A percentile compares a stretch with the other conserved stretches of the same genome.
These are phyloP conservation scores for Neomorphus geoffroyi DNA, from an alignment of 2,797 vertebrate genomes.

Conservation along the genomic window DNA sequence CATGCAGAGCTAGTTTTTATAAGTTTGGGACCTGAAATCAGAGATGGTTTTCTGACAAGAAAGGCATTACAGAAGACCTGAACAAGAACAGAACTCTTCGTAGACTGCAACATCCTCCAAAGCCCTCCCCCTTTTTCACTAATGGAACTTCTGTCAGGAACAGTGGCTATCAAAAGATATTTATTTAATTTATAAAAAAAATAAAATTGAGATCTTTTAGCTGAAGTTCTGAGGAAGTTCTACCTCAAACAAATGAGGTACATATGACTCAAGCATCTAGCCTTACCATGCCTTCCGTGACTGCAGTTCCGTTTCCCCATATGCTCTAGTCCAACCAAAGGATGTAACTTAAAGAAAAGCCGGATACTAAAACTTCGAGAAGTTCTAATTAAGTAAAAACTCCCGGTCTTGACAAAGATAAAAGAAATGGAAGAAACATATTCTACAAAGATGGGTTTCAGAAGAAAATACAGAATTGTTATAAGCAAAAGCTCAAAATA, in stretches of 20 bases:
- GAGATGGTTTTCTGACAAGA: neutral
- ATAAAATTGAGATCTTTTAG: neutral
- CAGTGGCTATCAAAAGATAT: neutral
- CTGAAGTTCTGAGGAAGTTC: neutral
- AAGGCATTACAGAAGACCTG: neutral
- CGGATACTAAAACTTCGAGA: constrained; percentile 30
- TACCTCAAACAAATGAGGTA: constrained; percentile 30
- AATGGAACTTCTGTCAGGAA: neutral
- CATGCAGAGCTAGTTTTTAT: neutral
- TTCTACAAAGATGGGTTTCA: constrained; percentile 9
- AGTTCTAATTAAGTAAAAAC: neutral
- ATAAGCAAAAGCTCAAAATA: neutral
- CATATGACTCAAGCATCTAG: constrained; percentile 21
- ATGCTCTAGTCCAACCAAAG: constrained; percentile 49
- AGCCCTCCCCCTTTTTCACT: neutral
- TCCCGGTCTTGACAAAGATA: neutral
- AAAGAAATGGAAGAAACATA: constrained; percentile 13
- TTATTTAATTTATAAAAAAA: neutral
- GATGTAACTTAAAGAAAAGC: constrained; percentile 34
- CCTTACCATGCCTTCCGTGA: constrained; percentile 59
- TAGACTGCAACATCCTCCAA: neutral
- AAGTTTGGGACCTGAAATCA: neutral
- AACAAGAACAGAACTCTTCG: neutral
- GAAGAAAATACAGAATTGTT: neutral
- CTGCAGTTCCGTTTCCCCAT: constrained; percentile 40